Base-by-base conservation (phyloP, 2,113 vertebrate species). In the Gallinago paraguaiae region DNA sequence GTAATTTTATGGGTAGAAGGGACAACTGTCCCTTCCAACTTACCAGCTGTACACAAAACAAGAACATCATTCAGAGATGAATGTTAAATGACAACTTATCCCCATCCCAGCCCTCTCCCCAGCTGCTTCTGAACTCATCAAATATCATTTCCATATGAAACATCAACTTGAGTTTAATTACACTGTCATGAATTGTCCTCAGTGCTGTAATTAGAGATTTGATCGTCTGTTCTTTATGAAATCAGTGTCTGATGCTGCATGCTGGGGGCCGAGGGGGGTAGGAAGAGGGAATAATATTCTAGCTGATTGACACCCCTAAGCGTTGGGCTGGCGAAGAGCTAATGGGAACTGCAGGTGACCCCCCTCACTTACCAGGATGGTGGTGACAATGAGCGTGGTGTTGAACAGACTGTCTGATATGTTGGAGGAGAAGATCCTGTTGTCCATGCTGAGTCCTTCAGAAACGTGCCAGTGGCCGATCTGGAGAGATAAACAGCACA, bases 401-500 rank as follows among this genome's bases (percentile, higher is more conserved):
- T 99, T 99, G 98, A 99, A 99, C 93, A 99, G 98, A 39, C 98
- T 99, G 96, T 99, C 99, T 0, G 99, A 99, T 75, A 99, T 97
- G 59, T 99, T 99, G 93, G 99, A 98, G 60, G 99, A 98, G 70
- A 98, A 99, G 95, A 98, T 98, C 93, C 97, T 99, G 95, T 95
- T 98, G 97, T 99, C 99, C 99, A 99, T 99, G 96, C 98, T 99
- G 95, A 99, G 98, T 50, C 99, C 99, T 59, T 99, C 98, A 28
- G 99, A 98, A 67, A 99, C 99, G 17, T 99, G 99, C 99, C 99
- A 99, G 97, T 99, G 98, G 93, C 99, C 99, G 24, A 99, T 99
- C 99, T 99, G 98, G n/a, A 97, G 67, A 90, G 89, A 97, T 56
- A 91, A 98, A 91, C 17, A 61, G 75, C 75, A 94, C 87, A 90